phyloP scores from a whole-genome alignment of 2,888 invertebrate species.

The Leistus spinibarbis region DNA sequence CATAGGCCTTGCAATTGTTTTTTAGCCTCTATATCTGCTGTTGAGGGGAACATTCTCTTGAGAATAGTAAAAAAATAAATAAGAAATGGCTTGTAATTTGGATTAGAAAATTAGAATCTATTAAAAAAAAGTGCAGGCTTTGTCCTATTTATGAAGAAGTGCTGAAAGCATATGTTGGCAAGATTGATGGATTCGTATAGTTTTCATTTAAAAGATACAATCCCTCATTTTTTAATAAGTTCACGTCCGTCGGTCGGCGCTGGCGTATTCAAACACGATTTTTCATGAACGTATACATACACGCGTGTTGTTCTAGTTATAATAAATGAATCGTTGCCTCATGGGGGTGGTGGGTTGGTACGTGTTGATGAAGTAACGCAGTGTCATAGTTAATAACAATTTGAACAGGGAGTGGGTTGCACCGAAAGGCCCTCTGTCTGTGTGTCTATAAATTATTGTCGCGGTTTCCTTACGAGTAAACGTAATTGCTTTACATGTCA shows the following conservation, averaged over 20 bases:
- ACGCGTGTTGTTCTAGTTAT: neutral
- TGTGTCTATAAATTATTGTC: conserved; percentile 5
- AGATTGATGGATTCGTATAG: neutral
- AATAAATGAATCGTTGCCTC: neutral
- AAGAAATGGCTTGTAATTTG: no score
- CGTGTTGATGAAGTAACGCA: neutral
- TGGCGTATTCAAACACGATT: neutral
- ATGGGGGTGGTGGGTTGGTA: no score
- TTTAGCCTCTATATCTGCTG: no score
- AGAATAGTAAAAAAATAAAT: no score
- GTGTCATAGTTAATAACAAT: neutral
- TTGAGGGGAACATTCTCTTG: no score
- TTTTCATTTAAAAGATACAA: conserved; percentile 7
- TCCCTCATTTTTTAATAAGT: neutral
- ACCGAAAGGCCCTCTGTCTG: neutral
- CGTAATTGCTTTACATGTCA: conserved; percentile 5
- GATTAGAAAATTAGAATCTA: neutral
- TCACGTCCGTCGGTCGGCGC: no score
- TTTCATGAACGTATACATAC: neutral
- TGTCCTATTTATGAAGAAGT: neutral
- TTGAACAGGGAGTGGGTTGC: neutral
- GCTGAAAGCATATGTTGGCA: neutral
- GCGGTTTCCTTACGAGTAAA: conserved; percentile 6
- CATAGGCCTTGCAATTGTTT: no score
- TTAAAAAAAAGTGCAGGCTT: neutral